Evolutionary conservation across 2,888 invertebrate genomes (phyloP).

Genomic region (Tachina grossa): DNA sequence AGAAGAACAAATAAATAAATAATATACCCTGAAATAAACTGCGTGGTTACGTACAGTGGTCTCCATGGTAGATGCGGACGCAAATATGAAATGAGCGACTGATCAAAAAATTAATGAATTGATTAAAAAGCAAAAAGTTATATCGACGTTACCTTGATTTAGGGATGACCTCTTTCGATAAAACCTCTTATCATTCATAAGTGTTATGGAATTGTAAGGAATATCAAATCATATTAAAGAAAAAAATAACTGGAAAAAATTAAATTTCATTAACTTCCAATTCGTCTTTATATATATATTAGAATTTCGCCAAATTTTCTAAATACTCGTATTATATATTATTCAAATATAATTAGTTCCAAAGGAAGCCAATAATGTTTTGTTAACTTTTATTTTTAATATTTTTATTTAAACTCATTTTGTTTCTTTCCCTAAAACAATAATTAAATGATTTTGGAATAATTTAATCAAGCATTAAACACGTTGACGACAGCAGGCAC

Average conservation of each 20-base stretch:
- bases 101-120: conserved; percentile 3
- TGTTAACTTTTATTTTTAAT: conserved; percentile 53
- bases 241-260: background rate
- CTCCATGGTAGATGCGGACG: conserved; percentile 83
- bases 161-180: conserved; percentile 46
- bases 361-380: conserved; percentile 70
- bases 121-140: conserved; percentile 29
- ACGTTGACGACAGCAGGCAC: too few species aligned
- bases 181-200: conserved; percentile 24
- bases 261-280: conserved; percentile 27
- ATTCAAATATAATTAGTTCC: conserved; percentile 45
- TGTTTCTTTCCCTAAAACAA: conserved; percentile 3
- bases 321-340: conserved; percentile 4
- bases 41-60: conserved; percentile 83
- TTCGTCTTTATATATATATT: conserved; percentile 31
- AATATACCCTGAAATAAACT: conserved; percentile 71
- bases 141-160: conserved; percentile 27
- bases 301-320: conserved; percentile 22
- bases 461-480: background rate
- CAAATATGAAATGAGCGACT: conserved; percentile 62
- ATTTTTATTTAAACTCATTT: background rate
- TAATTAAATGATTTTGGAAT: background rate
- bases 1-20: conserved; percentile 54
- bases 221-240: conserved; percentile 18
- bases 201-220: conserved; percentile 59